Evolutionary conservation across 2,113 vertebrate genomes (phyloP).

Genomic region (Gymnobelideus leadbeateri): DNA sequence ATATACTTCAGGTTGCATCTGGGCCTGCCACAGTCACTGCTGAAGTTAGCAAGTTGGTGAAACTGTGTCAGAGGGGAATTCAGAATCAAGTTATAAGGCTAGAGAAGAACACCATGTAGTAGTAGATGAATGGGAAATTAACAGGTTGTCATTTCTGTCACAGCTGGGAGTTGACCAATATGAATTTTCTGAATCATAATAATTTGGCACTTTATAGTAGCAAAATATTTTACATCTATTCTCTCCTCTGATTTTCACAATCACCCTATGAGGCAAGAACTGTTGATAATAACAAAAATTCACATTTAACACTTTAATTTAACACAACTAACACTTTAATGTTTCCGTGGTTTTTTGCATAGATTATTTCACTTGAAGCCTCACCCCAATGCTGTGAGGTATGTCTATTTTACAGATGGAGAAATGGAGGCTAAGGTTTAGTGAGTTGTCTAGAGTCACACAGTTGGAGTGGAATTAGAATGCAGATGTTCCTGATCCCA

Average conservation of each 20-base stretch:
- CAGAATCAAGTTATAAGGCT: slow-evolving; percentile 3
- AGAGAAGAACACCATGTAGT: not conserved
- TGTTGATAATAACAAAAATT: not conserved
- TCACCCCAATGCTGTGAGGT: not conserved
- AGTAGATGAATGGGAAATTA: not conserved
- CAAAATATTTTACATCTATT: not conserved
- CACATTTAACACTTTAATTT: no score
- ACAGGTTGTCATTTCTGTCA: not conserved
- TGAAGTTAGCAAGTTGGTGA: not conserved
- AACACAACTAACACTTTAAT: not conserved
- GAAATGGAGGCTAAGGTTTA: not conserved
- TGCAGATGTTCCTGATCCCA: no score
- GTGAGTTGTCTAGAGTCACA: not conserved
- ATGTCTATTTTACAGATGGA: not conserved
- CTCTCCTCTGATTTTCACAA: not conserved
- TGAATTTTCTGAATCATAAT: not conserved
- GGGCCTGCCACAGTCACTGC: not conserved
- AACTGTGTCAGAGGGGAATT: not conserved
- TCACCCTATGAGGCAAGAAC: not conserved
- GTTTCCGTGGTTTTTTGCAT: not conserved
- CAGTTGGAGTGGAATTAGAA: not conserved
- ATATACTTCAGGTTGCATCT: not conserved
- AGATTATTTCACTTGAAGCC: not conserved
- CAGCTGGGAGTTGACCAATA: not conserved
- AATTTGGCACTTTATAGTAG: not conserved